Evolutionary conservation across 2,888 invertebrate genomes (phyloP).

Genomic region (Trilocha varians): DNA sequence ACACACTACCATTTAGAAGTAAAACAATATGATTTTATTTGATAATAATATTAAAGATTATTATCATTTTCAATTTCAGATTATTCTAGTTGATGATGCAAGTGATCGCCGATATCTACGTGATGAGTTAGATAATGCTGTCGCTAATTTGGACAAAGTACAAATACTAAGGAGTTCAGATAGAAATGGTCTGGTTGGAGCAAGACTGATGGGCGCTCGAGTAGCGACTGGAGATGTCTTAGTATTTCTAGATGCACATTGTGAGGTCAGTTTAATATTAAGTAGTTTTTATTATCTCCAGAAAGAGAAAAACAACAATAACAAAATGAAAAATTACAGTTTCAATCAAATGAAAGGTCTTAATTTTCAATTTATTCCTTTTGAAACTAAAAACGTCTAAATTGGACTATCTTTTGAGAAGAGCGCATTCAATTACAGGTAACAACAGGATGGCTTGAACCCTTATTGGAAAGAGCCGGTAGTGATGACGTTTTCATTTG

Average conservation of each 20-base stretch:
- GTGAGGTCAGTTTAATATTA: slow-evolving; percentile 80
- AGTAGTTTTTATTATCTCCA: neutral
- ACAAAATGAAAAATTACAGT: too few species aligned
- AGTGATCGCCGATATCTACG: slow-evolving; percentile 55
- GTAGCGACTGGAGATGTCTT: slow-evolving; percentile 87
- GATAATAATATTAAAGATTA: too few species aligned
- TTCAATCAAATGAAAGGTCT: too few species aligned
- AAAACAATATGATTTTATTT: too few species aligned
- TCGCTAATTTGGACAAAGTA: slow-evolving; percentile 40
- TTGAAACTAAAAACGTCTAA: too few species aligned
- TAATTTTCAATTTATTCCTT: too few species aligned
- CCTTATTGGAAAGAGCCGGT: slow-evolving; percentile 68
- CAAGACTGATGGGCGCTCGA: slow-evolving; percentile 89
- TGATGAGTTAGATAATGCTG: slow-evolving; percentile 50
- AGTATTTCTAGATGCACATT: slow-evolving; percentile 94
- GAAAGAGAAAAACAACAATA: too few species aligned
- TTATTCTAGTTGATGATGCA: slow-evolving; percentile 63
- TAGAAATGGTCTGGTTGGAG: slow-evolving; percentile 91
- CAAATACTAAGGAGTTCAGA: slow-evolving; percentile 82
- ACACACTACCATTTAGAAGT: too few species aligned
- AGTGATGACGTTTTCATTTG: slow-evolving; percentile 65
- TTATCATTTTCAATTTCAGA: slow-evolving; percentile 29
- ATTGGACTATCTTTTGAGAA: too few species aligned
- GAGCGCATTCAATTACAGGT: slow-evolving; percentile 35
- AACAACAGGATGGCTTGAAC: slow-evolving; percentile 77